Evolutionary conservation across 1,140 invertebrate genomes (phyloP).

Genomic region (Drosophila nannoptera): DNA sequence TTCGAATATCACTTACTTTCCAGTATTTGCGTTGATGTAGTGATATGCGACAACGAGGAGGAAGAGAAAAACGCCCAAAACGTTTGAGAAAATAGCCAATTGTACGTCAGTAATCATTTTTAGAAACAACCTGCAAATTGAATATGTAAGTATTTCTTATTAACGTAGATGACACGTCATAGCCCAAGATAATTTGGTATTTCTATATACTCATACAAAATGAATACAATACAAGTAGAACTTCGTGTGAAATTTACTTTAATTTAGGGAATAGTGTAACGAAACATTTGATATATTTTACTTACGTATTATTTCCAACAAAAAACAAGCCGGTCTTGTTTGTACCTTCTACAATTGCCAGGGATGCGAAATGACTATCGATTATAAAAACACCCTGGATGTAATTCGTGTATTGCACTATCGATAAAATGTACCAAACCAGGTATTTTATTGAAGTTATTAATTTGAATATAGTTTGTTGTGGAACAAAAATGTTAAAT

Average conservation of each 20-base stretch:
- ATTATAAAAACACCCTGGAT: background rate
- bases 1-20: conserved; percentile 55
- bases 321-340: conserved; percentile 41
- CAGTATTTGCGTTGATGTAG: conserved; percentile 93
- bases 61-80: conserved; percentile 95
- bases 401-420: background rate
- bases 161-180: conserved; percentile 38
- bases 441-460: conserved; percentile 4
- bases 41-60: conserved; percentile 97
- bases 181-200: conserved; percentile 1
- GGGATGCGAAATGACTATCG: conserved; percentile 10
- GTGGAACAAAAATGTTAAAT: too few relatives aligned
- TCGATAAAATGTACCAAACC: background rate
- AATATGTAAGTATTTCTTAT: conserved; percentile 5
- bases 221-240: background rate
- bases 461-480: too few relatives aligned
- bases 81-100: conserved; percentile 96
- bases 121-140: conserved; percentile 6
- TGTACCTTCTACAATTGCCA: background rate
- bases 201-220: background rate
- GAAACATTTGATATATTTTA: background rate
- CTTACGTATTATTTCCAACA: conserved; percentile 22
- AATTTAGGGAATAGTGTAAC: background rate
- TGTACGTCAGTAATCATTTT: conserved; percentile 98
- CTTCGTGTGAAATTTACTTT: background rate